Conservation (phyloP, 2,113 vertebrate genomes). For the Eolophus roseicapilla region DNA sequence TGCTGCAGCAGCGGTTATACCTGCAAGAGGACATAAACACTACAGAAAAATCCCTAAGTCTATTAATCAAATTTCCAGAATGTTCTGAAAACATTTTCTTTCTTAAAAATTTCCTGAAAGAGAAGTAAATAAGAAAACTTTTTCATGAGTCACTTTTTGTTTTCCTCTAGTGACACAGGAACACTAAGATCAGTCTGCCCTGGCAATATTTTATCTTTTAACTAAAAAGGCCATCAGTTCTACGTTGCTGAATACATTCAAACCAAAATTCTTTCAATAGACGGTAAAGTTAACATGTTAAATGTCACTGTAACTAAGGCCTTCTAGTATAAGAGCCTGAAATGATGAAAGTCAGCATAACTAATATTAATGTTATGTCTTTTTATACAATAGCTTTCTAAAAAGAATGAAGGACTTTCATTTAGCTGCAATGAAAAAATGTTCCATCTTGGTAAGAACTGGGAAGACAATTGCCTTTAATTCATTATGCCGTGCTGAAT, state of each 20-base stretch:
- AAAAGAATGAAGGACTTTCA: neutral
- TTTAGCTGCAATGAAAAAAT: neutral
- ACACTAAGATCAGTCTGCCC: neutral
- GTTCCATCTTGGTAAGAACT: neutral
- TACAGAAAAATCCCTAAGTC: neutral
- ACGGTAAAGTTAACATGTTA: neutral
- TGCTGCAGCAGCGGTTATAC: accelerated
- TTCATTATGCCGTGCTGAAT: neutral
- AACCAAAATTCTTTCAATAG: neutral
- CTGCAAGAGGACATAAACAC: neutral
- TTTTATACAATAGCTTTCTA: neutral
- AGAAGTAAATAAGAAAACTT: neutral
- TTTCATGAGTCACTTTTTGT: neutral
- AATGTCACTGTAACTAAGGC: neutral
- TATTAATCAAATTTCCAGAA: neutral
- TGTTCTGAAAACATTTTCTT: neutral
- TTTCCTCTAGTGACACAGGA: neutral
- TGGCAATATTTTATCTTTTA: neutral
- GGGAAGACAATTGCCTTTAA: neutral
- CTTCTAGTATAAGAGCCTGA: neutral
- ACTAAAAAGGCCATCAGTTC: neutral
- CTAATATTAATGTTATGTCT: neutral
- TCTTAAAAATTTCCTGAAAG: neutral
- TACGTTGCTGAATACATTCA: neutral
- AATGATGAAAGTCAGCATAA: neutral